phyloP scores from a whole-genome alignment of 2,113 vertebrate genomes.

The Phyllostomus discolor region DNA sequence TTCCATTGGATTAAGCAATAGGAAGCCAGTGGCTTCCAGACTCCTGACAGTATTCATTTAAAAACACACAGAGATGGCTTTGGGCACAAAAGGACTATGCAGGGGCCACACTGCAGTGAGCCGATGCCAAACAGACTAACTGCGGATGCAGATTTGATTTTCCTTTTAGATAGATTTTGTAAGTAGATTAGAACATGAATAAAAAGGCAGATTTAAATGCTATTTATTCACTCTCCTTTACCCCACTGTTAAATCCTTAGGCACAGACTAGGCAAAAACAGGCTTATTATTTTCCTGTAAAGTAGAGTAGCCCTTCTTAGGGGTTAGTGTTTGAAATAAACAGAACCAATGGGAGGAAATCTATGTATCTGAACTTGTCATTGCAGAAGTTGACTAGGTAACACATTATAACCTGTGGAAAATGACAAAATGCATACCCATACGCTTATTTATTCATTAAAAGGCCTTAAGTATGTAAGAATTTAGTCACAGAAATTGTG shows the following conservation, averaged over 20 bases:
- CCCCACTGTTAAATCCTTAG: background rate
- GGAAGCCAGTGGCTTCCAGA: background rate
- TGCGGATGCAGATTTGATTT: constrained; percentile 1
- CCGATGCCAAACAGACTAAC: background rate
- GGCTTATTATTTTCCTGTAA: background rate
- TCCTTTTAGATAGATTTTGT: background rate
- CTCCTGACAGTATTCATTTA: background rate
- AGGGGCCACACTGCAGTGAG: background rate
- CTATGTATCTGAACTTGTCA: background rate
- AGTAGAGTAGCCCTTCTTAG: background rate
- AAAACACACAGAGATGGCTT: background rate
- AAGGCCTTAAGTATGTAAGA: background rate
- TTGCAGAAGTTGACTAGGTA: background rate
- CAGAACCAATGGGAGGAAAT: background rate
- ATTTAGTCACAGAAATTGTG: constrained; percentile 4
- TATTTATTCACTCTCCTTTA: background rate
- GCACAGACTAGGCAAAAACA: background rate
- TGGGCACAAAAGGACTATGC: background rate
- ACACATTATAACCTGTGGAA: background rate
- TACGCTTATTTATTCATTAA: background rate
- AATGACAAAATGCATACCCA: background rate
- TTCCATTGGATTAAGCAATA: background rate
- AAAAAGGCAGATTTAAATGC: background rate
- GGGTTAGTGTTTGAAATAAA: background rate
- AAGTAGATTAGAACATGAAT: background rate